Percentiles rank a stretch among this genome's conserved stretches.
phyloP scores from a whole-genome alignment of 2,797 vertebrate genomes.

The Argentina silus region DNA sequence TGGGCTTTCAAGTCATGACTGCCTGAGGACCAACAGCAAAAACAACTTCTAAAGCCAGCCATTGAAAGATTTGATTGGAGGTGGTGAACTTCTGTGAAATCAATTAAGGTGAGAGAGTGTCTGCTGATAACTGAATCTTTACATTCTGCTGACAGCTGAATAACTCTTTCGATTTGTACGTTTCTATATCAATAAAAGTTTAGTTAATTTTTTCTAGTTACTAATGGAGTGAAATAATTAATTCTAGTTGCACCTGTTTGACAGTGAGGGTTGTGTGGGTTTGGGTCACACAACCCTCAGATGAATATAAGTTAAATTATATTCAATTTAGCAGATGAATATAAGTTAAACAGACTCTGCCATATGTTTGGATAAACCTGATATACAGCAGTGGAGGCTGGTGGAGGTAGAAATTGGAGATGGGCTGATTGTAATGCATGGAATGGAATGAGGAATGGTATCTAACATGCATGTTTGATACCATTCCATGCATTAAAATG shows the following conservation, averaged over 20 bases:
- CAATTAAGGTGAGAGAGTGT: neutral
- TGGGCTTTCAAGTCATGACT: slow-evolving; percentile 49
- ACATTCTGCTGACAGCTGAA: neutral
- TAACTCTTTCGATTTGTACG: neutral
- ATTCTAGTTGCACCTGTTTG: neutral
- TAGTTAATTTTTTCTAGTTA: slow-evolving; percentile 14
- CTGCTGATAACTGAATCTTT: neutral
- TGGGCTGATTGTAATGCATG: no score
- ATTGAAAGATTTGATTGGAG: slow-evolving; percentile 51
- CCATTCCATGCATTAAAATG: no score
- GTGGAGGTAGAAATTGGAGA: no score
- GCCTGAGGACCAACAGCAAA: slow-evolving; percentile 34
- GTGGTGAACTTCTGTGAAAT: slow-evolving; percentile 25
- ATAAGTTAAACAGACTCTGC: no score
- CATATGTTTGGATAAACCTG: no score
- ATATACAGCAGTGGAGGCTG: no score
- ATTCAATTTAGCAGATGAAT: neutral
- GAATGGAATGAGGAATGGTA: no score
- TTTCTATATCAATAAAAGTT: neutral
- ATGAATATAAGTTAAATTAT: no score
- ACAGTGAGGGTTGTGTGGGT: neutral
- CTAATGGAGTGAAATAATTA: slow-evolving; percentile 10
- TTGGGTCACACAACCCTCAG: no score
- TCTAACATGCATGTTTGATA: no score
- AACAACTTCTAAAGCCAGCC: slow-evolving; percentile 6